Evolutionary conservation across 2,113 vertebrate species (phyloP).

Genomic region (Peucedramus taeniatus): DNA sequence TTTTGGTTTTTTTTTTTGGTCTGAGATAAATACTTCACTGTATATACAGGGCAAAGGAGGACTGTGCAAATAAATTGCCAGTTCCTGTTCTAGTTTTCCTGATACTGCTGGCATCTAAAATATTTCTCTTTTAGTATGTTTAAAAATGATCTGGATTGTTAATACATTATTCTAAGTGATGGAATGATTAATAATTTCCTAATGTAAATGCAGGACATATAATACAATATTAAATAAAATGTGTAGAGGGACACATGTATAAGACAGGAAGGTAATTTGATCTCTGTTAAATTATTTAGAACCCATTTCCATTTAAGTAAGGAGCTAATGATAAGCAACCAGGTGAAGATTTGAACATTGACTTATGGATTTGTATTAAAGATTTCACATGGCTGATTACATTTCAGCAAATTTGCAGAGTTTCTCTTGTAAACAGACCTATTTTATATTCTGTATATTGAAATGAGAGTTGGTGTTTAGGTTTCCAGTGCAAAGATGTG

Average conservation of each 20-base stretch:
- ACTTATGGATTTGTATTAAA: conserved; percentile 40
- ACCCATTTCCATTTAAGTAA: conserved; percentile 42
- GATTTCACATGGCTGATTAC: conserved; percentile 22
- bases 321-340: conserved; percentile 32
- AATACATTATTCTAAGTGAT: conserved; percentile 25
- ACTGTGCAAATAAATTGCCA: not conserved
- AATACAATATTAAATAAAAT: conserved; percentile 38
- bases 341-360: conserved; percentile 14
- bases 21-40: not conserved
- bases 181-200: conserved; percentile 13
- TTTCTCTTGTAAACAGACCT: not conserved
- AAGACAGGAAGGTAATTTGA: conserved; percentile 33
- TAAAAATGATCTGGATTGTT: not conserved
- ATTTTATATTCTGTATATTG: not conserved
- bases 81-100: not conserved
- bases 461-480: not conserved
- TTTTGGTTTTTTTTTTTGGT: not conserved
- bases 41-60: not conserved
- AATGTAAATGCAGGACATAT: conserved; percentile 2
- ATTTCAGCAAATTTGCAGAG: not conserved
- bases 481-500: not conserved
- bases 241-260: not conserved
- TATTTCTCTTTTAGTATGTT: not conserved
- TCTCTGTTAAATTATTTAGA: conserved; percentile 51
- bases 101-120: not conserved